Percentiles rank a stretch among this genome's conserved stretches.
These are phyloP conservation scores for Clusia tigrina DNA, from an alignment of 2,888 invertebrate species.

Conservation along the genomic window DNA sequence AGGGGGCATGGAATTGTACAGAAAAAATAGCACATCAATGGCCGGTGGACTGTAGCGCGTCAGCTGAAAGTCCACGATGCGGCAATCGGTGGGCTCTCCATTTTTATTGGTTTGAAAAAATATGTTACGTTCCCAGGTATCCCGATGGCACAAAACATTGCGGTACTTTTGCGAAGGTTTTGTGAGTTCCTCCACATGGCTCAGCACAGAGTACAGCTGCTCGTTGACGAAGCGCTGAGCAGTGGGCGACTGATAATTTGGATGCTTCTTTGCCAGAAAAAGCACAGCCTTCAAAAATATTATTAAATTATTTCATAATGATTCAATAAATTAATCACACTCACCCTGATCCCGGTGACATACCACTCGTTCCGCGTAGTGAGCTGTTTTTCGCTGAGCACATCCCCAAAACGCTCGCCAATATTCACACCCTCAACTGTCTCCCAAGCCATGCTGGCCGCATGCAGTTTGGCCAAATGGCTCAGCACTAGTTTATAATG, in stretches of 20 bases:
- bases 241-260: slow-evolving; percentile 45
- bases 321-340: neutral
- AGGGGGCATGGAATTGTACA: slow-evolving; percentile 64
- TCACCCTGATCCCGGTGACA: slow-evolving; percentile 48
- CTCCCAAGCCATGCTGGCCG: slow-evolving; percentile 56
- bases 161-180: slow-evolving; percentile 54
- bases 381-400: slow-evolving; percentile 44
- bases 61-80: slow-evolving; percentile 69
- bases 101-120: slow-evolving; percentile 53
- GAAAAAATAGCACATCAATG: slow-evolving; percentile 66
- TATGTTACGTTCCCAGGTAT: slow-evolving; percentile 62
- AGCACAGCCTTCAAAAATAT: slow-evolving; percentile 48
- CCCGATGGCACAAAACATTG: slow-evolving; percentile 65
- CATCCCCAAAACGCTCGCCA: slow-evolving; percentile 39
- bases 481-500: slow-evolving; percentile 46
- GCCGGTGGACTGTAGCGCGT: slow-evolving; percentile 68
- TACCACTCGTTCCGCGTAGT: slow-evolving; percentile 50
- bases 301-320: neutral
- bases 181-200: slow-evolving; percentile 41
- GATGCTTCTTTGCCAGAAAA: slow-evolving; percentile 48
- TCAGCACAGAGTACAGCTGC: slow-evolving; percentile 43
- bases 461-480: slow-evolving; percentile 50
- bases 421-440: slow-evolving; percentile 43
- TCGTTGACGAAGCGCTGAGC: slow-evolving; percentile 45
- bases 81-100: slow-evolving; percentile 60